Evolutionary conservation across 2,113 vertebrate species (phyloP).

Genomic region (Anas platyrhynchos): DNA sequence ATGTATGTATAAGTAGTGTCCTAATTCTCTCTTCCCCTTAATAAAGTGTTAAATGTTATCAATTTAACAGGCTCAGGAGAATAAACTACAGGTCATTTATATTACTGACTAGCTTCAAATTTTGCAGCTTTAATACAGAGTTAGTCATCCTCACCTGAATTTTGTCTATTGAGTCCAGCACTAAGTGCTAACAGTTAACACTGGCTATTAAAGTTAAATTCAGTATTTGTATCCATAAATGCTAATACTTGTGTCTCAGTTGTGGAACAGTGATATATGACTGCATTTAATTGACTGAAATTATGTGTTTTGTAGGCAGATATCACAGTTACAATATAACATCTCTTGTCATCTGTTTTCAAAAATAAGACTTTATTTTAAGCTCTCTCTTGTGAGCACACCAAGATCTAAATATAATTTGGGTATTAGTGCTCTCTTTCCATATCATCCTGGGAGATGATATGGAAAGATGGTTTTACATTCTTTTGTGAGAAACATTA

Average conservation of each 20-base stretch:
- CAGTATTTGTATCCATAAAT: slow-evolving; percentile 40
- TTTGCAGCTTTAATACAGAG: neutral
- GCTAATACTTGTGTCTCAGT: neutral
- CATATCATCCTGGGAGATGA: neutral
- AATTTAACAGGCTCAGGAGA: neutral
- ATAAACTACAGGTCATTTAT: neutral
- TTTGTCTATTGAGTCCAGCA: neutral
- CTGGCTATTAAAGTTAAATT: neutral
- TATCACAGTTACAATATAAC: neutral
- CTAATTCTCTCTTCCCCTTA: neutral
- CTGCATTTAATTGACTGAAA: neutral
- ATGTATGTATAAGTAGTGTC: neutral
- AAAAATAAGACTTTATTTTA: neutral
- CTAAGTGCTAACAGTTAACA: neutral
- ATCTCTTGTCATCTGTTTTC: neutral
- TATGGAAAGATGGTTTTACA: neutral
- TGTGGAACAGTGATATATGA: slow-evolving; percentile 3
- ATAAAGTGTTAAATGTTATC: neutral
- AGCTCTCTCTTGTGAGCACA: neutral
- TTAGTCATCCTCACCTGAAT: neutral
- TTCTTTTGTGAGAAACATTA: neutral
- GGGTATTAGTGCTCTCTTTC: neutral
- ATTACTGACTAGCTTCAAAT: neutral
- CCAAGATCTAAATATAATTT: neutral
- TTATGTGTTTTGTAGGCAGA: neutral